Conservation (phyloP, 2,888 invertebrate species). For the Parapristionchus giblindavisi region DNA sequence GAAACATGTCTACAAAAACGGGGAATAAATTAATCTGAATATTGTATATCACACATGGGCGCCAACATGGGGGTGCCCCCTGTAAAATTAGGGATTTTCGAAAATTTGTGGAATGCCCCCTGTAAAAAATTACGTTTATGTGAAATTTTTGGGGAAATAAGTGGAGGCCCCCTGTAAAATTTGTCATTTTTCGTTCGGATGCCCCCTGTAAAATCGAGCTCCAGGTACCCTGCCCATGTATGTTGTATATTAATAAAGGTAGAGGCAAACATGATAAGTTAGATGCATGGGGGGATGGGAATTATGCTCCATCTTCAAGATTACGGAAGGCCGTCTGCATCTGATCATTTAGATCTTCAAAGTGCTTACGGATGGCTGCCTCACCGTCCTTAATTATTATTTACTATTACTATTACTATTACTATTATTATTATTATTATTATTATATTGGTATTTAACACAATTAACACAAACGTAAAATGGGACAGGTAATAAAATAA, state of each 20-base stretch:
- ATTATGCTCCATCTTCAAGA: slow-evolving; percentile 81
- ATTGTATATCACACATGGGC: no score
- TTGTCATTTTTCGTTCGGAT: no score
- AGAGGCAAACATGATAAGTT: slow-evolving; percentile 19
- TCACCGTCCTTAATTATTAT: slow-evolving; percentile 83
- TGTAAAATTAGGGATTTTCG: no score
- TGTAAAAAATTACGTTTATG: no score
- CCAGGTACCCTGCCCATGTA: neutral
- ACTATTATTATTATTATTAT: no score
- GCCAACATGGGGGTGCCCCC: no score
- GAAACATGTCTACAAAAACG: no score
- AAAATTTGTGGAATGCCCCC: no score
- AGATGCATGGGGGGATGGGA: neutral
- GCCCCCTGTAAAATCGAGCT: no score
- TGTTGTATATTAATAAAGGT: neutral
- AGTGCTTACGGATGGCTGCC: slow-evolving; percentile 92
- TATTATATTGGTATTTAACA: neutral
- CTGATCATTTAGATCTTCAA: slow-evolving; percentile 93
- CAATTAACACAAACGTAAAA: neutral
- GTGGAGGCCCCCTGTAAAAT: no score
- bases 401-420: neutral
- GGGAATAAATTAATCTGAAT: no score
- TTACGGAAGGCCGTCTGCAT: slow-evolving; percentile 97
- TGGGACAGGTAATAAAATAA: neutral
- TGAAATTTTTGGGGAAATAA: no score